phyloP scores from a whole-genome alignment of 2,797 vertebrate genomes.

The Bryconaethiops microstoma region DNA sequence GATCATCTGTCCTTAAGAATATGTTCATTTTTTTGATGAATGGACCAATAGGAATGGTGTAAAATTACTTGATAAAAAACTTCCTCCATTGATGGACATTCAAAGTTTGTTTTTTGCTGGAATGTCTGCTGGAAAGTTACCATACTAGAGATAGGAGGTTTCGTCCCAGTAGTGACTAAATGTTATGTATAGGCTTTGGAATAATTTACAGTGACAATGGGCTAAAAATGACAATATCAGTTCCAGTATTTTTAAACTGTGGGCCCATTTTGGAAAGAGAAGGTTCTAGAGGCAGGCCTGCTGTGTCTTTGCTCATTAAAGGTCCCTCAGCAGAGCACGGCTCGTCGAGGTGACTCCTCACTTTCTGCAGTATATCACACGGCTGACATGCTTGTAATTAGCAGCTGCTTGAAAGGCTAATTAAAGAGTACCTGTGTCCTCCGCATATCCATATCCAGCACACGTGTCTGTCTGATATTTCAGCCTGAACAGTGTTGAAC shows the following conservation, averaged over 20 bases:
- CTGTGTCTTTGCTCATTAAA: conserved; percentile 80
- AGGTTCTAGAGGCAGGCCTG: conserved; percentile 61
- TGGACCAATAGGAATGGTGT: too few relatives aligned
- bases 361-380: conserved; percentile 46
- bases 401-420: conserved; percentile 70
- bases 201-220: neutral
- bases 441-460: conserved; percentile 18
- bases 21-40: too few relatives aligned
- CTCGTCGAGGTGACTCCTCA: conserved; percentile 68
- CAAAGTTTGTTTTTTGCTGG: too few relatives aligned
- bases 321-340: conserved; percentile 67
- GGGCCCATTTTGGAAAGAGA: conserved; percentile 20
- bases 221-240: neutral
- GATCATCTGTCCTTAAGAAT: too few relatives aligned
- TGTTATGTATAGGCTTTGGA: neutral
- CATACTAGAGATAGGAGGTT: too few relatives aligned
- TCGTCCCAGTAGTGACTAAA: too few relatives aligned
- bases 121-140: too few relatives aligned
- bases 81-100: too few relatives aligned
- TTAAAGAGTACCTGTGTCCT: conserved; percentile 65
- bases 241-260: neutral
- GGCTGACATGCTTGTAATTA: conserved; percentile 72
- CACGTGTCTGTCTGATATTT: conserved; percentile 25
- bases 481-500: conserved; percentile 6
- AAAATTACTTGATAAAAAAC: too few relatives aligned